Evolutionary conservation across 1,140 invertebrate genomes (phyloP).

Genomic region (Brachionus asplanchnoidis): DNA sequence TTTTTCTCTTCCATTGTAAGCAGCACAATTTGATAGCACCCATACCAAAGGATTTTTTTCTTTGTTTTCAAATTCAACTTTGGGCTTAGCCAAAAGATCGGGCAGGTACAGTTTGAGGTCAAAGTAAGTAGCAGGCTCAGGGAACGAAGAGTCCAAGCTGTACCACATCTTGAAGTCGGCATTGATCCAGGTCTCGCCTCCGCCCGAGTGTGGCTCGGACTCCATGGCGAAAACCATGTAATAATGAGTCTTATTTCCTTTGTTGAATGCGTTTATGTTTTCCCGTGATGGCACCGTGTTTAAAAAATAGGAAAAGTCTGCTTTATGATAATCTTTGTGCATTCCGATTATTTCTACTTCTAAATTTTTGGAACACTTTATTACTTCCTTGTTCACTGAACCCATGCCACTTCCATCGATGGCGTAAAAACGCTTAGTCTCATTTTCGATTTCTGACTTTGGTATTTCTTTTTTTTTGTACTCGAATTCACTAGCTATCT

Average conservation of each 20-base stretch:
- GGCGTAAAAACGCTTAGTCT: neutral
- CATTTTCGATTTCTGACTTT: neutral
- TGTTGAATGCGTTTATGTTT: neutral
- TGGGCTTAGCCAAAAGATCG: neutral
- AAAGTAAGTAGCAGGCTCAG: constrained; percentile 38
- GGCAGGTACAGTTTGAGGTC: neutral
- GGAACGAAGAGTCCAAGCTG: constrained; percentile 36
- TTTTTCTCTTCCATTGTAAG: constrained; percentile 9
- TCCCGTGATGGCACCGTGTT: constrained; percentile 8
- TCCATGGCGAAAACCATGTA: constrained; percentile 36
- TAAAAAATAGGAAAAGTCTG: constrained; percentile 37
- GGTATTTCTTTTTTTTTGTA: neutral
- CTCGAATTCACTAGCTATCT: neutral
- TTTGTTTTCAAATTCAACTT: constrained; percentile 35
- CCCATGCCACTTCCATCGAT: constrained; percentile 18
- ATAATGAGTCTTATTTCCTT: constrained; percentile 22
- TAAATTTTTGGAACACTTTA: neutral
- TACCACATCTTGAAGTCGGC: constrained; percentile 42
- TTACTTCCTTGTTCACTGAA: neutral
- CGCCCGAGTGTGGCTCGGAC: constrained; percentile 14
- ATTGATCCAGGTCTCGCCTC: neutral
- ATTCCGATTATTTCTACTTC: constrained; percentile 26
- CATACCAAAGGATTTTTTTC: constrained; percentile 22
- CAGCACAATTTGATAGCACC: constrained; percentile 10
- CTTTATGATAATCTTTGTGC: neutral